These are phyloP conservation scores for Chymomyza procnemis DNA, from an alignment of 2,888 invertebrate genomes.

Conservation along the genomic window DNA sequence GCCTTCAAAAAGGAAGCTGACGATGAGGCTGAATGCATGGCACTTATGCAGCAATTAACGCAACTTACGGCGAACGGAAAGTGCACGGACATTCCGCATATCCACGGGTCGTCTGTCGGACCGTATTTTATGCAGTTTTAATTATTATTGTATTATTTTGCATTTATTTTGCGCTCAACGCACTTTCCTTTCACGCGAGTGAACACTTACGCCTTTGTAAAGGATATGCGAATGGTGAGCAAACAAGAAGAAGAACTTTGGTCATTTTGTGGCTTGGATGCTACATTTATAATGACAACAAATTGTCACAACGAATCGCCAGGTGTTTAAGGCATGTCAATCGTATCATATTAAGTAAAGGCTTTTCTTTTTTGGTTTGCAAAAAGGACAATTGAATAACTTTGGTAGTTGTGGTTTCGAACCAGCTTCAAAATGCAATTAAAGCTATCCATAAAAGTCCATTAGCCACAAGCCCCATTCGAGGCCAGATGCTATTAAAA, in stretches of 20 bases:
- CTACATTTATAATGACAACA: slow-evolving; percentile 56
- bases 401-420: neutral
- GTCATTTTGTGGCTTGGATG: neutral
- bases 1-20: slow-evolving; percentile 30
- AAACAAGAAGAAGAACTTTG: neutral
- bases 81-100: slow-evolving; percentile 18
- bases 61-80: slow-evolving; percentile 46
- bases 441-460: neutral
- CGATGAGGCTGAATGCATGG: slow-evolving; percentile 48
- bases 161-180: neutral
- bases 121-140: slow-evolving; percentile 4
- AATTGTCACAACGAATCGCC: slow-evolving; percentile 59
- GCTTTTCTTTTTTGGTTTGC: slow-evolving; percentile 5
- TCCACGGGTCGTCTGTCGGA: neutral
- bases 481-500: no score
- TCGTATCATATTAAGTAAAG: slow-evolving; percentile 28
- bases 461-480: neutral
- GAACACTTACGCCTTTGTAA: neutral
- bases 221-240: neutral
- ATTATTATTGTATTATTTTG: slow-evolving; percentile 8
- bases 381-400: neutral
- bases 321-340: slow-evolving; percentile 44
- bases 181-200: neutral
- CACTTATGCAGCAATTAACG: slow-evolving; percentile 70
- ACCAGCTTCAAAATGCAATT: neutral